Percentiles rank a stretch among this genome's conserved stretches.
Conservation (phyloP, 2,888 invertebrate species). For the Halictus quadricinctus region DNA sequence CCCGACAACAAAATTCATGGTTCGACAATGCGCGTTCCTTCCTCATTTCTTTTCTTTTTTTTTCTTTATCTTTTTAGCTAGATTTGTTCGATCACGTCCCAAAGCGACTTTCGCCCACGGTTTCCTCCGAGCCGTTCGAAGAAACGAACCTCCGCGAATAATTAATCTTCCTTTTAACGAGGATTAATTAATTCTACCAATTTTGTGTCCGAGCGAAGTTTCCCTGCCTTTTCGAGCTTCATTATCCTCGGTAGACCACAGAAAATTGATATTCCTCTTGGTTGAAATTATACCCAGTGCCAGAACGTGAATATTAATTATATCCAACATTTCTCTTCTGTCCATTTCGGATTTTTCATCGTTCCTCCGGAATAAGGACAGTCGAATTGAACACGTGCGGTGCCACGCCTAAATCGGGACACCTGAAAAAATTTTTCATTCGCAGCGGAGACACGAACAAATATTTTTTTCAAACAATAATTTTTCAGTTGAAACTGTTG, state of each 20-base stretch:
- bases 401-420: background rate
- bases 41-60: background rate
- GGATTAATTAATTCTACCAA: slow-evolving; percentile 57
- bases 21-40: slow-evolving; percentile 8
- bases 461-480: background rate
- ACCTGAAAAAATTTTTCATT: background rate
- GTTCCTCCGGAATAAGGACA: background rate
- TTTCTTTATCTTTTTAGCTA: background rate
- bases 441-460: background rate
- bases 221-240: slow-evolving; percentile 18
- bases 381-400: background rate
- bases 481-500: background rate
- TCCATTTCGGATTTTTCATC: background rate
- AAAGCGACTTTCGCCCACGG: background rate
- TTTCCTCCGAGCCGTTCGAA: background rate
- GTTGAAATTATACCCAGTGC: background rate
- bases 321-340: background rate
- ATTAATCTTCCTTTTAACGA: slow-evolving; percentile 53
- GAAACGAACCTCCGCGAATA: slow-evolving; percentile 36
- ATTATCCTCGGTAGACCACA: slow-evolving; percentile 30
- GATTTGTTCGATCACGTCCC: slow-evolving; percentile 35
- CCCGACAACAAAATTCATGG: slow-evolving; percentile 34
- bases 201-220: slow-evolving; percentile 46
- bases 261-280: slow-evolving; percentile 32
- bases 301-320: background rate